A percentile compares a stretch with the other conserved stretches of the same genome.
These are phyloP conservation scores for Circaetus cinerascens DNA, from an alignment of 2,113 vertebrate genomes.

Conservation along the genomic window DNA sequence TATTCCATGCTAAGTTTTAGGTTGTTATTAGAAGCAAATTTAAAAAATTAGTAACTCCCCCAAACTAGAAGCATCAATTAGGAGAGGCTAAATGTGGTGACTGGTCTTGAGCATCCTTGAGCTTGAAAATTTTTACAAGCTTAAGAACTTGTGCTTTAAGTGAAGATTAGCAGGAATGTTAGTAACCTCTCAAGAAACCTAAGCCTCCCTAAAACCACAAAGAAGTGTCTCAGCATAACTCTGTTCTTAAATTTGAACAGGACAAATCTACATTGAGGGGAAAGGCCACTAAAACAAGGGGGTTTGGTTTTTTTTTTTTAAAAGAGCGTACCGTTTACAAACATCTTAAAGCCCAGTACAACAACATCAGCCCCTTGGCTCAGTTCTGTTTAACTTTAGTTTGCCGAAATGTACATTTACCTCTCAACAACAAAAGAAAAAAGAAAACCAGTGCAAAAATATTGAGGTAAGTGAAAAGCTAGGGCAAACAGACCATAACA, in stretches of 20 bases:
- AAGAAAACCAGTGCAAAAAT: neutral
- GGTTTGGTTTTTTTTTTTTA: neutral
- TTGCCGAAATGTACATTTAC: neutral
- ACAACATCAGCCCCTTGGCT: neutral
- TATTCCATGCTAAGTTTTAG: neutral
- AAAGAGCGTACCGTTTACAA: neutral
- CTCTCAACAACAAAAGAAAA: neutral
- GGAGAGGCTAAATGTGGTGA: neutral
- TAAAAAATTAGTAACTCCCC: neutral
- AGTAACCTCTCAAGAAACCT: neutral
- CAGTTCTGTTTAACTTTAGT: neutral
- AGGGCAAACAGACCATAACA: accelerated
- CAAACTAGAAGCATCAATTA: neutral
- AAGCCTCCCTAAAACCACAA: neutral
- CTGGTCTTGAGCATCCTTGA: neutral
- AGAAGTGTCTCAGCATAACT: neutral
- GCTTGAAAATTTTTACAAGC: neutral
- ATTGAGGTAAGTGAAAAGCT: neutral
- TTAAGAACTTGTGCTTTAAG: neutral
- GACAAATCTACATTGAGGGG: neutral
- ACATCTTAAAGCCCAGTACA: neutral
- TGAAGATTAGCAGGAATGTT: neutral
- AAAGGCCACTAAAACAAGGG: neutral
- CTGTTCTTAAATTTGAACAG: neutral
- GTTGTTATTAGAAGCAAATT: neutral